Base-by-base conservation (phyloP, 2,888 invertebrate species). In the Candidula unifasciata region DNA sequence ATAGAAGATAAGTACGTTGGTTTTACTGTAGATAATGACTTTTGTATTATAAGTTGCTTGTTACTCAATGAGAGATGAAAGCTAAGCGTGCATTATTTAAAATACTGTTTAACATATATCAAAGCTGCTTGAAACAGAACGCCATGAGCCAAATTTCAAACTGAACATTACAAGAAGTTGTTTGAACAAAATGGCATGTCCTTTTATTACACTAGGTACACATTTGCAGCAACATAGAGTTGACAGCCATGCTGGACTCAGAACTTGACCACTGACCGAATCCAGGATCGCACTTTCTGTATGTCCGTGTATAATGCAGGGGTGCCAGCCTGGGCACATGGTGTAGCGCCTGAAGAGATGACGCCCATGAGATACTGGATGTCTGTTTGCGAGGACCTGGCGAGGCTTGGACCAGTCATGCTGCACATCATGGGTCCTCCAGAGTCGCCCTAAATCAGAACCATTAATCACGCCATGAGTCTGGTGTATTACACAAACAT, bases 221-320 rank as follows among this genome's bases (percentile, higher is more conserved):
- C 13, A 44, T 6, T 0, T 44, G 44, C 44, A 44, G 44, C 44
- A 6, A 10, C 44, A 13, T 44, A 10, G 8, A 44, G 44, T 13
- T 10, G 8, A 44, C 44, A 10, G 44, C 44, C 13, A 10, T 44
- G 6, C 44, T 44, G 6, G 10, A 10, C 52, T 76, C 24, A 76
- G 27, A 33, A 68, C 24, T 64, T 68, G 21, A 84, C 71, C 27
- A 82, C 60, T 18, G 71, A 68, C 16, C 82, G 6, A 13, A 87
- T 83, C 87, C 87, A 87, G 30, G n/a, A 18, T 3, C 76, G 35
- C n/a, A 80, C 84, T 18, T 69, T n/a, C 16, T 76, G 68, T 30
- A 87, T 84, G 30, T 86, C 83, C 1, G 87, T 87, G 77, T 87
- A 87, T n/a, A 87, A 82, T 27, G 87, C 86, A 2, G 87, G 82